Percentiles rank a stretch among this genome's conserved stretches.
These are phyloP conservation scores for Cyprinus carpio DNA, from an alignment of 2,113 vertebrate genomes.

Conservation along the genomic window DNA sequence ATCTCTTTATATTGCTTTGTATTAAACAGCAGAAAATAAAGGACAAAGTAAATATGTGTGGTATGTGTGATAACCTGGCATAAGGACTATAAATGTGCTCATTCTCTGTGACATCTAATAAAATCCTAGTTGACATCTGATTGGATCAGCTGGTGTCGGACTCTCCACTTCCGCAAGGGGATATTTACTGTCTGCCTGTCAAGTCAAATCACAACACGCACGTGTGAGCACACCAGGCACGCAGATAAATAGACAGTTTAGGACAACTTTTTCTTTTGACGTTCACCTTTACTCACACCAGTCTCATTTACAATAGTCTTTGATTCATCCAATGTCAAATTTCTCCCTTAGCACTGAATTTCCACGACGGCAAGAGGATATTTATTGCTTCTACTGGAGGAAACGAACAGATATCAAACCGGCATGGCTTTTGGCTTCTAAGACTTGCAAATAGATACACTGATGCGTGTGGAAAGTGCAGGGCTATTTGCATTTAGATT, in stretches of 20 bases:
- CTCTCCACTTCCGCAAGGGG: slow-evolving; percentile 26
- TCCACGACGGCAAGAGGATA: not conserved
- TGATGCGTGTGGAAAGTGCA: slow-evolving; percentile 63
- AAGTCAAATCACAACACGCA: slow-evolving; percentile 33
- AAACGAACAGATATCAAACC: slow-evolving; percentile 42
- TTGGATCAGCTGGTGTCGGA: slow-evolving; percentile 45
- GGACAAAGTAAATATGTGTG: slow-evolving; percentile 1
- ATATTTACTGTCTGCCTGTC: slow-evolving; percentile 47
- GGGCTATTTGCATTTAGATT: slow-evolving; percentile 73
- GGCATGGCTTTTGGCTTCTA: not conserved
- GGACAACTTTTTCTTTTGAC: slow-evolving; percentile 33
- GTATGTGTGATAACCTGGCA: slow-evolving; percentile 27
- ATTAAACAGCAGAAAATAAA: not conserved
- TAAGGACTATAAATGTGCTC: slow-evolving; percentile 30
- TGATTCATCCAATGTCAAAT: not conserved
- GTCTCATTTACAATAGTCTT: not conserved
- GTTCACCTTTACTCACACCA: slow-evolving; percentile 17
- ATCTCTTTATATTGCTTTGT: not conserved
- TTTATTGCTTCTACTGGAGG: slow-evolving; percentile 41
- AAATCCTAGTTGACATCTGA: slow-evolving; percentile 48
- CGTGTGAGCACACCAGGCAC: not conserved
- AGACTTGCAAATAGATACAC: slow-evolving; percentile 64
- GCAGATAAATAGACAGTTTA: slow-evolving; percentile 5
- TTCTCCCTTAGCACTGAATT: not conserved
- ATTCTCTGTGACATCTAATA: slow-evolving; percentile 46